Conservation (phyloP, 2,888 invertebrate species). For the Melanotus villosus region DNA sequence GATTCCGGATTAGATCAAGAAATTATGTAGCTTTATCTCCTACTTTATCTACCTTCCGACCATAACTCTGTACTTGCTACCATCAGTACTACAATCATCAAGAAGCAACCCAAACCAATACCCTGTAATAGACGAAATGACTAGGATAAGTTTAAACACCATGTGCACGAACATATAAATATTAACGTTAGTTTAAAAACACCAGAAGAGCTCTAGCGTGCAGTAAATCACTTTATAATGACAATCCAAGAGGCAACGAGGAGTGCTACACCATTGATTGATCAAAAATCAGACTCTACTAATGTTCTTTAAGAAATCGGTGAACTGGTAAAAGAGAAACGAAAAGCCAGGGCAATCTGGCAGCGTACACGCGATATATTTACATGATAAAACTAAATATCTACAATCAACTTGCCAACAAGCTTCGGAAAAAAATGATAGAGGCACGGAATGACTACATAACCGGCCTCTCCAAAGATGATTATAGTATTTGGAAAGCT, state of each 20-base stretch:
- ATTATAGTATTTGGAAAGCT: conserved; percentile 7
- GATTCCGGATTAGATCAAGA: neutral
- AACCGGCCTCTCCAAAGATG: neutral
- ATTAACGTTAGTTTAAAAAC: neutral
- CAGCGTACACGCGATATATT: neutral
- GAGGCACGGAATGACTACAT: neutral
- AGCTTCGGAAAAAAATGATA: neutral
- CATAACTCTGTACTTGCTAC: too few relatives aligned
- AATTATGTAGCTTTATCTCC: neutral
- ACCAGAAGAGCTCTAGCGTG: neutral
- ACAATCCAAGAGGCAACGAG: neutral
- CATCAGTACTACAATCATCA: neutral
- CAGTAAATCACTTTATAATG: neutral
- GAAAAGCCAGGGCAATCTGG: neutral
- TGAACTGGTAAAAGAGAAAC: neutral
- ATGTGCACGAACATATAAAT: neutral
- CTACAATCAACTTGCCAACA: conserved; percentile 1
- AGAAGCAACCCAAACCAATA: conserved; percentile 3
- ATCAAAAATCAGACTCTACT: neutral
- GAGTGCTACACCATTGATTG: conserved; percentile 4
- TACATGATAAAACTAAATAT: neutral
- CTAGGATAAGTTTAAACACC: neutral
- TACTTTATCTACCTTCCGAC: too few relatives aligned
- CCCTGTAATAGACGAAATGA: neutral
- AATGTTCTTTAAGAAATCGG: neutral